Conservation (phyloP, 2,888 invertebrate genomes). For the Pardosa pseudoannulata region DNA sequence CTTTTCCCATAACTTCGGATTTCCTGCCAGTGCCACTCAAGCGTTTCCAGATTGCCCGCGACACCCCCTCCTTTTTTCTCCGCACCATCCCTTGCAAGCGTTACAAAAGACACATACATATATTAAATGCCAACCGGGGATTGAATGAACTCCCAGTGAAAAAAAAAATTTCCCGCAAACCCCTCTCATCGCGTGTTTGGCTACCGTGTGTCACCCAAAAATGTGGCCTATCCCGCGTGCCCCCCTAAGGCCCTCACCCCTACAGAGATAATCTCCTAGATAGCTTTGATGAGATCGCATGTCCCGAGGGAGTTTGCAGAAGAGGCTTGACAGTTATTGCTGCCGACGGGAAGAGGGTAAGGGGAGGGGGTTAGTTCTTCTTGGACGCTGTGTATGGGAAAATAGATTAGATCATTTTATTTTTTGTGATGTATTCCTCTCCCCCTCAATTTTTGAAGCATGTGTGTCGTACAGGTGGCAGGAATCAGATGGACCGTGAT, state of each 20-base stretch:
- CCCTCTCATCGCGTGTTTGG: background rate
- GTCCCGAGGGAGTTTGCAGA: slow-evolving; percentile 21
- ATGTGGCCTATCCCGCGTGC: slow-evolving; percentile 13
- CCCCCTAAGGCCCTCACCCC: background rate
- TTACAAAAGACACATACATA: slow-evolving; percentile 3
- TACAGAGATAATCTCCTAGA: slow-evolving; percentile 46
- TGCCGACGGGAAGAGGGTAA: too few species aligned
- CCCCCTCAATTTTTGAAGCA: background rate
- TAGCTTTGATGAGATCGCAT: slow-evolving; percentile 59
- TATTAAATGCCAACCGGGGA: slow-evolving; percentile 6
- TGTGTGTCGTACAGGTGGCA: background rate
- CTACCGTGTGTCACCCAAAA: slow-evolving; percentile 9
- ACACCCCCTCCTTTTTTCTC: too few species aligned
- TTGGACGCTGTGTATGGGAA: background rate
- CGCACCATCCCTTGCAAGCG: background rate
- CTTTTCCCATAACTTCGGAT: slow-evolving; percentile 7
- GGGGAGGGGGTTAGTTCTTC: too few species aligned
- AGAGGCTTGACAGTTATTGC: slow-evolving; percentile 60
- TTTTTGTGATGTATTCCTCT: background rate
- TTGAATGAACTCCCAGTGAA: background rate
- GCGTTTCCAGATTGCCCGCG: background rate
- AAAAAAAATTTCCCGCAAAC: background rate
- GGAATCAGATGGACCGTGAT: too few species aligned
- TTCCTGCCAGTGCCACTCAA: background rate
- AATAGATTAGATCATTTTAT: slow-evolving; percentile 1